phyloP scores from a whole-genome alignment of 2,888 invertebrate species.

The Campaea margaritaria region DNA sequence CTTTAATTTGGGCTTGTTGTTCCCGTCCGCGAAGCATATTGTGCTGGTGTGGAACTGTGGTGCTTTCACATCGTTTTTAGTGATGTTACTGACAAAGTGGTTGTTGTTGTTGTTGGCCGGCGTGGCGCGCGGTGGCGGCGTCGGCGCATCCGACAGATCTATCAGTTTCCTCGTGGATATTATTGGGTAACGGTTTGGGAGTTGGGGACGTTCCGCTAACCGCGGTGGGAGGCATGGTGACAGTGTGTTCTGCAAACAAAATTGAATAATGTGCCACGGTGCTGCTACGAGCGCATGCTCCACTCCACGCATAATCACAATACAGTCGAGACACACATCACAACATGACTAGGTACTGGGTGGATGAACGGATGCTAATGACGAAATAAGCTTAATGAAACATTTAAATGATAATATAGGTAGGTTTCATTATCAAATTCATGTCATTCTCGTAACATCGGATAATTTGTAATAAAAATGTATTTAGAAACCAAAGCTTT shows the following conservation, averaged over 20 bases:
- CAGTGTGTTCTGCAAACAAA: slow-evolving; percentile 81
- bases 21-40: slow-evolving; percentile 75
- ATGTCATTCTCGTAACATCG: not conserved
- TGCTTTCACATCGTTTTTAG: slow-evolving; percentile 64
- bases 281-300: slow-evolving; percentile 74
- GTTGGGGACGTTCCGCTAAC: slow-evolving; percentile 78
- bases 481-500: slow-evolving; percentile 25
- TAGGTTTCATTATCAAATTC: not conserved
- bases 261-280: slow-evolving; percentile 77
- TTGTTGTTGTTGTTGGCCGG: slow-evolving; percentile 37
- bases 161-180: slow-evolving; percentile 77
- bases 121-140: slow-evolving; percentile 70
- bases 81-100: slow-evolving; percentile 77
- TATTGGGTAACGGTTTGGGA: slow-evolving; percentile 76
- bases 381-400: slow-evolving; percentile 14
- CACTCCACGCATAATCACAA: slow-evolving; percentile 54
- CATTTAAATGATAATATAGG: not conserved
- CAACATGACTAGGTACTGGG: slow-evolving; percentile 7
- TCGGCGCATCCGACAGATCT: slow-evolving; percentile 76
- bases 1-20: slow-evolving; percentile 73
- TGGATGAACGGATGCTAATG: slow-evolving; percentile 20
- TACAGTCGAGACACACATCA: slow-evolving; percentile 6
- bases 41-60: slow-evolving; percentile 76
- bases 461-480: not conserved
- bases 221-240: slow-evolving; percentile 77